Conservation (phyloP, 1,140 invertebrate genomes). For the Bombus fervidus region DNA sequence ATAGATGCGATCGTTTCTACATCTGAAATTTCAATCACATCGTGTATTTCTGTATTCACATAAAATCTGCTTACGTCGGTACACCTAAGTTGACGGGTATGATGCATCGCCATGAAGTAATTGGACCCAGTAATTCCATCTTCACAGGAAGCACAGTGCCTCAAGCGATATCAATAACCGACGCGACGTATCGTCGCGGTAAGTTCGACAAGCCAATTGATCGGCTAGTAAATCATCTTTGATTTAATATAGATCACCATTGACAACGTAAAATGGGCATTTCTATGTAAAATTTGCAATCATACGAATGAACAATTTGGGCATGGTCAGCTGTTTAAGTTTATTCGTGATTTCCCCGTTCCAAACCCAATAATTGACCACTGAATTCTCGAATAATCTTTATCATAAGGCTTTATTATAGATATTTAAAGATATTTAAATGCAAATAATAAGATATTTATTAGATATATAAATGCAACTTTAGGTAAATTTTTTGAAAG, state of each 20-base stretch:
- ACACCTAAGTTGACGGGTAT: slow-evolving; percentile 47
- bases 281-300: slow-evolving; percentile 48
- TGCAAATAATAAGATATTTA: no score
- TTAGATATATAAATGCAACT: no score
- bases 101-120: slow-evolving; percentile 46
- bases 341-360: background rate
- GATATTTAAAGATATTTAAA: no score
- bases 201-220: slow-evolving; percentile 50
- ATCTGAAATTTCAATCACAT: slow-evolving; percentile 30
- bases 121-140: slow-evolving; percentile 45
- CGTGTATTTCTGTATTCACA: slow-evolving; percentile 18
- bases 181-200: slow-evolving; percentile 39
- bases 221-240: slow-evolving; percentile 47
- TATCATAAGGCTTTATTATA: background rate
- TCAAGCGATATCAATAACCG: slow-evolving; percentile 43
- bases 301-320: slow-evolving; percentile 18
- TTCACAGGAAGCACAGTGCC: slow-evolving; percentile 27
- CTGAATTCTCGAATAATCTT: background rate
- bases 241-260: slow-evolving; percentile 24
- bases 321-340: background rate
- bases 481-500: background rate
- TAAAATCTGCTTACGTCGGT: slow-evolving; percentile 53
- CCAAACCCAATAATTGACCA: background rate
- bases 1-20: background rate
- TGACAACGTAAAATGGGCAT: slow-evolving; percentile 49